These are phyloP conservation scores for Sebastes diaconus DNA, from an alignment of 2,797 vertebrate genomes.

Conservation along the genomic window DNA sequence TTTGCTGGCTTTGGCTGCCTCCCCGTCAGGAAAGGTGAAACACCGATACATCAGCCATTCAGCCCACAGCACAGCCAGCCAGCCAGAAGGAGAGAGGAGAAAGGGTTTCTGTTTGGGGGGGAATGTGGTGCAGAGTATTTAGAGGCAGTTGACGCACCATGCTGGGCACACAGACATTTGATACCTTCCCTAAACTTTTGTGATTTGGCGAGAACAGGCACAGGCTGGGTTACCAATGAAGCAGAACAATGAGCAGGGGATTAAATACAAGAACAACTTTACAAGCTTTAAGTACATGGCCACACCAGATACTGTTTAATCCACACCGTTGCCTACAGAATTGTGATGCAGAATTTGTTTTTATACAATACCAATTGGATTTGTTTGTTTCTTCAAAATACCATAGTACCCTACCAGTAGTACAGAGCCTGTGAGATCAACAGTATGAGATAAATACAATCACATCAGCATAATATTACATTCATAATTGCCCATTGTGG, in stretches of 20 bases:
- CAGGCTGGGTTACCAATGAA: background rate
- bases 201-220: background rate
- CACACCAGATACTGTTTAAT: background rate
- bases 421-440: background rate
- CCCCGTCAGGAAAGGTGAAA: conserved; percentile 42
- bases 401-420: background rate
- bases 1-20: background rate
- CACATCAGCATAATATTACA: background rate
- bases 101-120: background rate
- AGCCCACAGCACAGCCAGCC: conserved; percentile 20
- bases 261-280: background rate
- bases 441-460: background rate
- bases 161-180: conserved; percentile 1
- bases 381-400: background rate
- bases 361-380: background rate
- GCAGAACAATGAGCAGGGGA: background rate
- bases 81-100: background rate
- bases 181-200: conserved; percentile 8
- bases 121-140: conserved; percentile 19
- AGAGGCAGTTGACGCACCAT: conserved; percentile 12
- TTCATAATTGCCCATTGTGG: background rate
- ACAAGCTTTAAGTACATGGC: background rate
- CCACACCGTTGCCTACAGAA: background rate
- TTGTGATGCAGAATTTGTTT: background rate
- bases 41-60: conserved; percentile 39